Base-by-base conservation (phyloP, 2,888 invertebrate species). In the Andrena trimmerana region DNA sequence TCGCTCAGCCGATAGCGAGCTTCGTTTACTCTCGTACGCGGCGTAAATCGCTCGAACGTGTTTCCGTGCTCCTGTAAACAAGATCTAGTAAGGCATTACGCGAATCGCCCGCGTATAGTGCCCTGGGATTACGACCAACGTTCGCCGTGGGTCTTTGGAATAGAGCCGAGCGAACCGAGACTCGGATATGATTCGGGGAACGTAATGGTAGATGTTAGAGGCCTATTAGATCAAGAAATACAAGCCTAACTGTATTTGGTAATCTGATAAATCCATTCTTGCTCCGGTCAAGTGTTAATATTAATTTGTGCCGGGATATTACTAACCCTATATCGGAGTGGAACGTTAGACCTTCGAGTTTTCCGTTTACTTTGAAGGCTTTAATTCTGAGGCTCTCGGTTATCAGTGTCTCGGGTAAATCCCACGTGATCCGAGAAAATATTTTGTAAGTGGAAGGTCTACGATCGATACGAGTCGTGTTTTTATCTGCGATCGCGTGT, bases 1-100 rank as follows among this genome's bases (percentile, higher is more conserved):
- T 85, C 83, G 76, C 29, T 24, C 62, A 20, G 31, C 36, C 57
- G 89, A 83, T 86, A 85, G 63, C 84, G 62, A 29, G 33, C 27
- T 29, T 16, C 36, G 69, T 71, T 86, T 63, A 75, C 83, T 69
- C 78, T 67, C 74, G 74, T 63, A 63, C 73, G 74, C 31, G 31
- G 69, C 60, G 78, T 72, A 73, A 66, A 80, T 81, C 73, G 81
- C 7, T 20, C 52, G 67, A 36, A 50, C 68, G 79, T 48, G 68
- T 59, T 74, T 74, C 57, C 36, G 66, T 42, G 60, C 5, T 65
- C 65, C 24, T 68, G 66, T 83, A 86, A 87, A 86, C 81, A 73
- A 73, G 74, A 67, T 68, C 71, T 48, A 52, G 10, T 57, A 24
- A 16, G 29, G 42, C 27, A 65, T 72, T 68, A 68, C 57, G 62